Conservation (phyloP, 2,888 invertebrate genomes). For the Orchesella flavescens region DNA sequence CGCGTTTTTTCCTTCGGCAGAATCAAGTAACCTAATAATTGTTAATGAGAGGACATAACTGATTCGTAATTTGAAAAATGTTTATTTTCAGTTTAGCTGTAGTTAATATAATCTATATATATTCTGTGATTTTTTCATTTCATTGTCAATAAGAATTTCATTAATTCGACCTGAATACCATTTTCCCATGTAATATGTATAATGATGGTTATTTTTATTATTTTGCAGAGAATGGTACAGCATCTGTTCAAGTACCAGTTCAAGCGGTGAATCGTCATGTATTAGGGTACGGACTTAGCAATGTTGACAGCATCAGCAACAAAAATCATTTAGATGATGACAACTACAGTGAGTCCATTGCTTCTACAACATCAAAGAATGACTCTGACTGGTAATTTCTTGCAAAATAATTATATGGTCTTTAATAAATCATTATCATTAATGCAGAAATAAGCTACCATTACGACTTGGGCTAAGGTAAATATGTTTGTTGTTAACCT, state of each 20-base stretch:
- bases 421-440: neutral
- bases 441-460: too few species aligned
- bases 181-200: neutral
- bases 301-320: conserved; percentile 36
- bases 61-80: too few species aligned
- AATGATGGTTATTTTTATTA: conserved; percentile 46
- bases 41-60: too few species aligned
- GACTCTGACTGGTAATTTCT: conserved; percentile 63
- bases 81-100: too few species aligned
- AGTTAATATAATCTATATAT: too few species aligned
- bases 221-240: conserved; percentile 59
- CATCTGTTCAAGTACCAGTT: conserved; percentile 67
- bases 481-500: too few species aligned
- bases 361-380: conserved; percentile 55
- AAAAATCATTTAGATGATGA: conserved; percentile 45
- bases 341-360: conserved; percentile 54
- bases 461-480: too few species aligned
- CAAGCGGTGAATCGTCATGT: conserved; percentile 70
- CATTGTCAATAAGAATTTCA: neutral
- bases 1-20: too few species aligned
- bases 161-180: too few species aligned
- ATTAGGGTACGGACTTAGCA: conserved; percentile 59
- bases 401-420: neutral
- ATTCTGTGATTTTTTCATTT: conserved; percentile 10
- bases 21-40: too few species aligned